Evolutionary conservation across 2,797 vertebrate genomes (phyloP).

Genomic region (Microtus obscurus): DNA sequence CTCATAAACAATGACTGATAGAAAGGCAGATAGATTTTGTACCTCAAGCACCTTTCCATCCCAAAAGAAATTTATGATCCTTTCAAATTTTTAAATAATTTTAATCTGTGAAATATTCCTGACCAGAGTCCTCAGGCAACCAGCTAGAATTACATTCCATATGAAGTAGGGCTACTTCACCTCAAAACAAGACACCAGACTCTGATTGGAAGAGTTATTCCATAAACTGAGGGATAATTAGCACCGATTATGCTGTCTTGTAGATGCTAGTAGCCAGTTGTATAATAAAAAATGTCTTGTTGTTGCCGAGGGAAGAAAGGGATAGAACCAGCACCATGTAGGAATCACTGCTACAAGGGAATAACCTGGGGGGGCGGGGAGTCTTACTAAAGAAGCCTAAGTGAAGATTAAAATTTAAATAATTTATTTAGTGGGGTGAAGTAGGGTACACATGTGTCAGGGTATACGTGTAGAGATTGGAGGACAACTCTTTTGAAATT

Average conservation of each 20-base stretch:
- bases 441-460: background rate
- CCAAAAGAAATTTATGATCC: conserved; percentile 76
- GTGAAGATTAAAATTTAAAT: background rate
- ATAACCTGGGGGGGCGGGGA: background rate
- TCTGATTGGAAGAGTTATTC: background rate
- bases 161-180: conserved; percentile 20
- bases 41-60: conserved; percentile 67
- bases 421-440: background rate
- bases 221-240: background rate
- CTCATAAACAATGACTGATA: conserved; percentile 79
- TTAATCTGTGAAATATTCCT: conserved; percentile 52
- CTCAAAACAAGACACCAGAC: background rate
- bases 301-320: background rate
- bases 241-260: background rate
- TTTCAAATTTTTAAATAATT: conserved; percentile 78
- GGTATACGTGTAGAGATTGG: background rate
- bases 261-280: background rate
- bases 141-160: conserved; percentile 31
- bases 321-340: background rate
- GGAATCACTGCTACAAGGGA: background rate
- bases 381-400: background rate
- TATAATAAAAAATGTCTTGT: conserved; percentile 4
- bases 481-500: background rate
- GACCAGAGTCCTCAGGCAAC: conserved; percentile 62
- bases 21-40: conserved; percentile 49